These are phyloP conservation scores for Cremastinae sp. DNA, from an alignment of 2,888 invertebrate genomes.

Conservation along the genomic window DNA sequence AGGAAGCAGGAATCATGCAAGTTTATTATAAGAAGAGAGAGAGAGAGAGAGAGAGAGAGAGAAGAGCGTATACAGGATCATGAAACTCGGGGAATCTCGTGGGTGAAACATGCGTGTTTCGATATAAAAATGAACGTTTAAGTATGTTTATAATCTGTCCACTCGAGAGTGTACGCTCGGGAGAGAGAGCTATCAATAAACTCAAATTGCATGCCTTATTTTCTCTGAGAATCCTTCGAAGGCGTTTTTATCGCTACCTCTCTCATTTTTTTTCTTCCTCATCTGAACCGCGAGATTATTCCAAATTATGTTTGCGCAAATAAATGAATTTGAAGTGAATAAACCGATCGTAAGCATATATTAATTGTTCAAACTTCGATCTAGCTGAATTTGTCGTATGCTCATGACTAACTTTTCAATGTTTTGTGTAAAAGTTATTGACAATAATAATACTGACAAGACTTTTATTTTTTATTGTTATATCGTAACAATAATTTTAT, in stretches of 20 bases:
- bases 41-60: conserved; percentile 22
- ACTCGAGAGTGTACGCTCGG: conserved; percentile 55
- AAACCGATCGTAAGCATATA: too few species aligned
- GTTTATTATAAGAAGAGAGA: conserved; percentile 28
- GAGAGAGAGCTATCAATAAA: conserved; percentile 65
- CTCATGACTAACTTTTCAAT: too few species aligned
- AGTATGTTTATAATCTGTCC: conserved; percentile 10
- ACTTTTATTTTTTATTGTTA: too few species aligned
- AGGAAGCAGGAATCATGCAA: conserved; percentile 22
- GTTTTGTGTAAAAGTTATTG: too few species aligned
- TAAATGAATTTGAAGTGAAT: too few species aligned
- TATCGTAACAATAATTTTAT: too few species aligned
- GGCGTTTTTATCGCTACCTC: conserved; percentile 11
- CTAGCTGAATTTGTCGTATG: too few species aligned
- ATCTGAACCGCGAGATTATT: too few species aligned
- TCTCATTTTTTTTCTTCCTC: neutral
- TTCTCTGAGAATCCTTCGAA: conserved; percentile 55
- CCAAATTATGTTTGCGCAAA: too few species aligned
- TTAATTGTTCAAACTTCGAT: too few species aligned
- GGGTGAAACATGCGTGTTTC: conserved; percentile 27
- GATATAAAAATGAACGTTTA: conserved; percentile 5
- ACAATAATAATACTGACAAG: too few species aligned
- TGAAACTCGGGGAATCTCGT: conserved; percentile 55
- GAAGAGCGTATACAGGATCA: conserved; percentile 34
- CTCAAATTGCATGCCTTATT: conserved; percentile 68